Evolutionary conservation across 2,113 vertebrate genomes (phyloP).

Genomic region (Connochaetes taurinus): DNA sequence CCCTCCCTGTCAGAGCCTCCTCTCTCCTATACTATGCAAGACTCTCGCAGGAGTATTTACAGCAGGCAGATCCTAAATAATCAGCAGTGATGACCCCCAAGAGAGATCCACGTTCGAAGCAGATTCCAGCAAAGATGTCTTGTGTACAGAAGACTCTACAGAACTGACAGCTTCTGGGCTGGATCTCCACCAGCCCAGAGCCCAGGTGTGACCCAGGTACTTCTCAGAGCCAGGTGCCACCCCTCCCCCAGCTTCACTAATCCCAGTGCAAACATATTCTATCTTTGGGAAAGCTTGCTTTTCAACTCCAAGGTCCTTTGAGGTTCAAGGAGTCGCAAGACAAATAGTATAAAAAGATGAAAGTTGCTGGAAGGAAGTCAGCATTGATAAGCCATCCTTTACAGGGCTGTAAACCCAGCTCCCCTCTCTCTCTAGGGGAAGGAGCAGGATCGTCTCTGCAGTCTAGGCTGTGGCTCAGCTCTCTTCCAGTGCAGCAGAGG

Average conservation of each 20-base stretch:
- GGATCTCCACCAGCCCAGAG: background rate
- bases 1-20: background rate
- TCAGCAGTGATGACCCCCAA: background rate
- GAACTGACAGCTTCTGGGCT: background rate
- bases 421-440: conserved; percentile 32
- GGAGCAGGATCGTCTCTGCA: background rate
- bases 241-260: background rate
- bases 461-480: background rate
- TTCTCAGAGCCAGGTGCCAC: background rate
- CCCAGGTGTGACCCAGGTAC: background rate
- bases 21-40: accelerated
- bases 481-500: background rate
- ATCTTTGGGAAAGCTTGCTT: conserved; percentile 38
- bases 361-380: conserved; percentile 80
- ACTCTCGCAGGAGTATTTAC: background rate
- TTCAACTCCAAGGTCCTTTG: conserved; percentile 69
- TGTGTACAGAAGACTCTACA: too few relatives aligned
- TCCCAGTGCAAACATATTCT: conserved; percentile 57
- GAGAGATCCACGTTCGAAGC: background rate
- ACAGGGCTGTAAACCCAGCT: conserved; percentile 73
- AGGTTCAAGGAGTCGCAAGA: conserved; percentile 81
- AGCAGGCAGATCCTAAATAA: background rate
- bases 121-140: background rate
- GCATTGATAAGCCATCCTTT: conserved; percentile 79
- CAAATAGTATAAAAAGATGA: conserved; percentile 83